These are phyloP conservation scores for Oedothorax gibbosus DNA, from an alignment of 1,140 invertebrate species.

Conservation along the genomic window DNA sequence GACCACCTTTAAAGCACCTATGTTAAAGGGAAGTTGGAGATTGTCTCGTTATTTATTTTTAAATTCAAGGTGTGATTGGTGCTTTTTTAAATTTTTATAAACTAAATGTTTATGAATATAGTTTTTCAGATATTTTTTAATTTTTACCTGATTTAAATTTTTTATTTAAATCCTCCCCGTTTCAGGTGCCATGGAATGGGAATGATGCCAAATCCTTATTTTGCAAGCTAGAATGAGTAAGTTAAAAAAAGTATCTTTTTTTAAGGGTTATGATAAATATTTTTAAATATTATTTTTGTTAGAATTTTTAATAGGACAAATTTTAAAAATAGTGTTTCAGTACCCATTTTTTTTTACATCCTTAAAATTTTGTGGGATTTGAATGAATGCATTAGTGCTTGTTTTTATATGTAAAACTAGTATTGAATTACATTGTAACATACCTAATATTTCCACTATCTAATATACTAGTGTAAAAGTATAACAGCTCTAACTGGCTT, in stretches of 20 bases:
- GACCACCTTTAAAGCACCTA: neutral
- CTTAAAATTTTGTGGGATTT: too few relatives aligned
- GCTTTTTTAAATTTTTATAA: neutral
- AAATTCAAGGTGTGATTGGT: neutral
- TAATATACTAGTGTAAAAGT: too few relatives aligned
- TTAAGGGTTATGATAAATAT: neutral
- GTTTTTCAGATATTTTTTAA: too few relatives aligned
- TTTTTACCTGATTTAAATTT: too few relatives aligned
- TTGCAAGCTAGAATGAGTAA: slow-evolving; percentile 35
- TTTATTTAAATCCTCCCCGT: neutral
- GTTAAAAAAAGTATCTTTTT: slow-evolving; percentile 3
- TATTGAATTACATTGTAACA: neutral
- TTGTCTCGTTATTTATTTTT: neutral
- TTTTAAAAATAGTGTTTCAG: too few relatives aligned
- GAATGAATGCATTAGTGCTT: neutral
- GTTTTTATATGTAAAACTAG: neutral
- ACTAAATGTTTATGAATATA: neutral
- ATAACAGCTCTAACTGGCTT: too few relatives aligned
- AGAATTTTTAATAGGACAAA: too few relatives aligned
- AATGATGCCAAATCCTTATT: slow-evolving; percentile 21
- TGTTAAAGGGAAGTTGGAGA: slow-evolving; percentile 18
- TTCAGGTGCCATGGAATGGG: slow-evolving; percentile 27
- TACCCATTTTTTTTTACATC: too few relatives aligned
- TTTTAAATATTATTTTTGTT: neutral
- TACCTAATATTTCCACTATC: too few relatives aligned